phyloP scores from a whole-genome alignment of 2,888 invertebrate species.

The Pristionchus entomophagus region DNA sequence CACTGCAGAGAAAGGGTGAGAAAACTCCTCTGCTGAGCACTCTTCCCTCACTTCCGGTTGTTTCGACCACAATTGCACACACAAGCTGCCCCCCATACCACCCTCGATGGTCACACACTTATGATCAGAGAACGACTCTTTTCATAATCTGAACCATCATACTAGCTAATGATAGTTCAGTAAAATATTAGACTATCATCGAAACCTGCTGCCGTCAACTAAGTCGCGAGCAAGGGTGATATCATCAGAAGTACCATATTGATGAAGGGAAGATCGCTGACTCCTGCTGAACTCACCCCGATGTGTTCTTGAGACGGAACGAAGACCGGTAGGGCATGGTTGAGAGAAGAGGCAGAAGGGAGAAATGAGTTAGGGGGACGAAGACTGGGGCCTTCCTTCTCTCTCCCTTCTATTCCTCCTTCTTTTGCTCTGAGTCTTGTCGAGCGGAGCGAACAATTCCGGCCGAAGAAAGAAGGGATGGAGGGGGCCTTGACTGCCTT shows the following conservation, averaged over 20 bases:
- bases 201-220: too few species aligned
- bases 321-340: background rate
- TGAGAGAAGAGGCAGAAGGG: background rate
- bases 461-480: background rate
- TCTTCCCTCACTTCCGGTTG: conserved; percentile 6
- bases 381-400: background rate
- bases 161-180: too few species aligned
- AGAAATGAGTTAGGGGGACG: background rate
- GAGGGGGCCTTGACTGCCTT: background rate
- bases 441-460: conserved; percentile 26
- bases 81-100: too few species aligned
- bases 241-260: too few species aligned
- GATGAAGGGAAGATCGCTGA: background rate
- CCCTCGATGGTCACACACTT: background rate
- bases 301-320: conserved; percentile 12
- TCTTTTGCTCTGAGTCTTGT: background rate
- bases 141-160: too few species aligned
- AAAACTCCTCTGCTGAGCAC: background rate
- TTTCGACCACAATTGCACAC: background rate
- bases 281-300: background rate
- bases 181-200: too few species aligned
- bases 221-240: too few species aligned
- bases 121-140: background rate
- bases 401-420: conserved; percentile 5
- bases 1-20: background rate